Evolutionary conservation across 1,140 invertebrate species (phyloP).

Genomic region (Drosophila auraria): DNA sequence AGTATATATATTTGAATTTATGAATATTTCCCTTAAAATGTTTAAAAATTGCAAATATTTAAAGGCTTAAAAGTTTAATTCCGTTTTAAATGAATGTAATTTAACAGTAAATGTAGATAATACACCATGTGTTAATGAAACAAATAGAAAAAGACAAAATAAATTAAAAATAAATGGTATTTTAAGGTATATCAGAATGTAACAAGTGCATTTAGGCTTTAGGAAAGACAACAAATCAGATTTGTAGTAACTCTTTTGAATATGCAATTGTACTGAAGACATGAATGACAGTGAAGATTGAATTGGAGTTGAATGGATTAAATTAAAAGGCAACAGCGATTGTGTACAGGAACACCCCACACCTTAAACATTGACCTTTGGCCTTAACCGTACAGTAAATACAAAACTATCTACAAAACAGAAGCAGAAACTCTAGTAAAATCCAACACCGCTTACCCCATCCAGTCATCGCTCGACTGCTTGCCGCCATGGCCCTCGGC

Average conservation of each 20-base stretch:
- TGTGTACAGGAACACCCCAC: conserved; percentile 36
- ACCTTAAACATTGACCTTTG: conserved; percentile 20
- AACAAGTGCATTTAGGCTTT: too few species aligned
- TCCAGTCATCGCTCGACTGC: conserved; percentile 81
- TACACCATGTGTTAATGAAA: neutral
- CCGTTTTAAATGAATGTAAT: too few species aligned
- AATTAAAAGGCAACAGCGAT: conserved; percentile 11
- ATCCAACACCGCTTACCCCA: conserved; percentile 79
- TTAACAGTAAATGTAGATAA: neutral
- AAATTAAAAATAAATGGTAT: neutral
- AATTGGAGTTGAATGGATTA: too few species aligned
- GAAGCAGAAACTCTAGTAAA: conserved; percentile 1
- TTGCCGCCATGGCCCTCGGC: conserved; percentile 69
- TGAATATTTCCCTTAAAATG: too few species aligned
- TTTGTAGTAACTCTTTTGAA: neutral
- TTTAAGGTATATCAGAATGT: neutral
- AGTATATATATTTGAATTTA: too few species aligned
- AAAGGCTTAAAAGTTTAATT: too few species aligned
- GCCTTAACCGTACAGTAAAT: conserved; percentile 35
- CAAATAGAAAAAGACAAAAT: too few species aligned
- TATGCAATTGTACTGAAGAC: neutral
- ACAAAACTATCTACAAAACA: conserved; percentile 26
- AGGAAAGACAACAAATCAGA: neutral
- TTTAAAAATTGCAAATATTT: too few species aligned
- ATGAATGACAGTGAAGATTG: neutral